Evolutionary conservation across 1,140 invertebrate genomes (phyloP).

Genomic region (Vollenhovia emeryi): DNA sequence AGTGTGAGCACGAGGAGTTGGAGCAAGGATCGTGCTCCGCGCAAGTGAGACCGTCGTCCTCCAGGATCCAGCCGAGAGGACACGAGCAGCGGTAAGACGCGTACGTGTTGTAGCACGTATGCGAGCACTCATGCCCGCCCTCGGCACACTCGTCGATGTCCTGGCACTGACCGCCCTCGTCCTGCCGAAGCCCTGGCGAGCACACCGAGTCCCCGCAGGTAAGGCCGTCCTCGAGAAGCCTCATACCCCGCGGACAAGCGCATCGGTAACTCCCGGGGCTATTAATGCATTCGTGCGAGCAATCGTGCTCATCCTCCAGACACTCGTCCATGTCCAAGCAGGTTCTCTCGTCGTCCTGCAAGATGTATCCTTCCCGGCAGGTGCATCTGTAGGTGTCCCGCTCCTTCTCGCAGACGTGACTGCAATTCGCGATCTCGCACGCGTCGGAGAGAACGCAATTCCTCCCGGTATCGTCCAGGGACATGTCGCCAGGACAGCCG

Average conservation of each 20-base stretch:
- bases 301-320: constrained; percentile 86
- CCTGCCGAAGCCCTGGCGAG: constrained; percentile 84
- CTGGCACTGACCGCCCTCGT: constrained; percentile 82
- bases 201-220: constrained; percentile 87
- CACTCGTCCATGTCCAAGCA: constrained; percentile 92
- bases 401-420: constrained; percentile 85
- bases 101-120: constrained; percentile 79
- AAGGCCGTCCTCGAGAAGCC: constrained; percentile 89
- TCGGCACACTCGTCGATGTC: constrained; percentile 93
- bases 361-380: constrained; percentile 79
- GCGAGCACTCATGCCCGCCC: constrained; percentile 87
- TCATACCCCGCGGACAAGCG: constrained; percentile 91
- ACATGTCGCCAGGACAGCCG: constrained; percentile 80
- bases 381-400: constrained; percentile 84
- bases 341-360: constrained; percentile 72
- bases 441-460: not conserved
- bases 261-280: constrained; percentile 92
- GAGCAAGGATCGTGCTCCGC: constrained; percentile 44
- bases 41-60: constrained; percentile 66
- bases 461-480: not conserved
- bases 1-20: constrained; percentile 58
- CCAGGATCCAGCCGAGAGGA: constrained; percentile 86
- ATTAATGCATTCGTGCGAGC: constrained; percentile 91
- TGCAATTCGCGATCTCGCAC: constrained; percentile 80
- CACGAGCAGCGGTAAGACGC: constrained; percentile 91